Conservation (phyloP, 2,888 invertebrate genomes). For the Phortica magna region DNA sequence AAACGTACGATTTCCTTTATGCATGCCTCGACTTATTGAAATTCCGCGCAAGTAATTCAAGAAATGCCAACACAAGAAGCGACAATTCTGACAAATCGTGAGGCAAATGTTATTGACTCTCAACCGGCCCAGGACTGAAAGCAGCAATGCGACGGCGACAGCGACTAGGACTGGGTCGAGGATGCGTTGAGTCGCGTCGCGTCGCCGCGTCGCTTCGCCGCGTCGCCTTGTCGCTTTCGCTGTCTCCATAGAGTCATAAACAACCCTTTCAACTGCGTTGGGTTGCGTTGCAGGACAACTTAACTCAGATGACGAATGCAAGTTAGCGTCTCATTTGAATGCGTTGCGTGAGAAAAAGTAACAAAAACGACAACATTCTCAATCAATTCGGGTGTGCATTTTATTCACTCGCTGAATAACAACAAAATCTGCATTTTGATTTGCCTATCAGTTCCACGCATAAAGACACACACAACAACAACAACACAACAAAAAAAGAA, state of each 20-base stretch:
- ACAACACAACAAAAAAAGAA: no score
- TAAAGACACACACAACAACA: neutral
- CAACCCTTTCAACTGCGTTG: constrained; percentile 15
- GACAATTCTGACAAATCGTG: constrained; percentile 35
- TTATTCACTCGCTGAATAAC: no score
- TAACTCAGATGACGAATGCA: neutral
- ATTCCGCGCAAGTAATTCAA: constrained; percentile 29
- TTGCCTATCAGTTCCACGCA: constrained; percentile 28
- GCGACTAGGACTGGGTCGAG: neutral
- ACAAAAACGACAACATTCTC: neutral
- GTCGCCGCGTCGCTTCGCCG: neutral
- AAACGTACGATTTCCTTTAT: neutral
- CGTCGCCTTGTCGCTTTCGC: neutral
- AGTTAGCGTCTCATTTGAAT: constrained; percentile 2
- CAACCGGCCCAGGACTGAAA: neutral
- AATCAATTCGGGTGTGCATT: neutral
- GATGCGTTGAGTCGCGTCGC: neutral
- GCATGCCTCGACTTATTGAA: constrained; percentile 17
- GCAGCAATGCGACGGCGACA: neutral
- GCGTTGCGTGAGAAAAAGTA: constrained; percentile 18
- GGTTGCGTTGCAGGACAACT: neutral
- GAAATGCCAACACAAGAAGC: constrained; percentile 34
- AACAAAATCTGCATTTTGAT: neutral
- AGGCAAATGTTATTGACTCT: constrained; percentile 29
- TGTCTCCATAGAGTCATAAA: neutral